Percentiles rank a stretch among this genome's conserved stretches.
These are phyloP conservation scores for Rhinogobio ventralis DNA, from an alignment of 2,797 vertebrate species.

Conservation along the genomic window DNA sequence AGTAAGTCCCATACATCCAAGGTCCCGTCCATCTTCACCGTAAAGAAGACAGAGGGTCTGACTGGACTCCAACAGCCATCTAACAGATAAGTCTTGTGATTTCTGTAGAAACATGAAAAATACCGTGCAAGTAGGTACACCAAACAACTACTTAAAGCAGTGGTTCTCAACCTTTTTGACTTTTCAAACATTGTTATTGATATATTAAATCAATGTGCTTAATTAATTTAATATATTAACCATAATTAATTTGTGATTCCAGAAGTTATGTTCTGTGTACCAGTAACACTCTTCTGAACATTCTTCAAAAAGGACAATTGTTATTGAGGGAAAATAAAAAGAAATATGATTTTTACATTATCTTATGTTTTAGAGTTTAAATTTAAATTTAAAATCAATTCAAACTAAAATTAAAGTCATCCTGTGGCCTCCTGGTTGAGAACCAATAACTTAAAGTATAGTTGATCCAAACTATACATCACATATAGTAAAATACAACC, in stretches of 20 bases:
- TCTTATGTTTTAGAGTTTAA: not conserved
- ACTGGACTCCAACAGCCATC: conserved; percentile 90
- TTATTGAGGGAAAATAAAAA: not conserved
- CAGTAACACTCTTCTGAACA: not conserved
- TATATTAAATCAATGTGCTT: not conserved
- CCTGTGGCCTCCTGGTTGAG: not conserved
- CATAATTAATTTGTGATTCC: not conserved
- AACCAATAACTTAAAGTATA: not conserved
- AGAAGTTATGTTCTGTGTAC: not conserved
- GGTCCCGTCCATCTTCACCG: conserved; percentile 84
- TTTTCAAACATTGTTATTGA: not conserved
- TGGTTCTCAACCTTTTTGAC: not conserved
- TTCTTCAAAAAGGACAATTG: not conserved
- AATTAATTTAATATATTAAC: not conserved
- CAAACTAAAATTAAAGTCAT: not conserved
- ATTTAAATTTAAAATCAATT: not conserved
- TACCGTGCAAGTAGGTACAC: not conserved
- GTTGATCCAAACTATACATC: not conserved
- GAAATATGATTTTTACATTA: not conserved
- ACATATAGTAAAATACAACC: not conserved
- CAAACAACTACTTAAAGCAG: not conserved
- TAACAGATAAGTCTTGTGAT: conserved; percentile 83
- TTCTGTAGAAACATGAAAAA: conserved; percentile 69
- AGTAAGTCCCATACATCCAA: conserved; percentile 92
- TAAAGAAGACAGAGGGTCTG: conserved; percentile 90